Conservation (phyloP, 2,113 vertebrate genomes). For the Turnix velox region DNA sequence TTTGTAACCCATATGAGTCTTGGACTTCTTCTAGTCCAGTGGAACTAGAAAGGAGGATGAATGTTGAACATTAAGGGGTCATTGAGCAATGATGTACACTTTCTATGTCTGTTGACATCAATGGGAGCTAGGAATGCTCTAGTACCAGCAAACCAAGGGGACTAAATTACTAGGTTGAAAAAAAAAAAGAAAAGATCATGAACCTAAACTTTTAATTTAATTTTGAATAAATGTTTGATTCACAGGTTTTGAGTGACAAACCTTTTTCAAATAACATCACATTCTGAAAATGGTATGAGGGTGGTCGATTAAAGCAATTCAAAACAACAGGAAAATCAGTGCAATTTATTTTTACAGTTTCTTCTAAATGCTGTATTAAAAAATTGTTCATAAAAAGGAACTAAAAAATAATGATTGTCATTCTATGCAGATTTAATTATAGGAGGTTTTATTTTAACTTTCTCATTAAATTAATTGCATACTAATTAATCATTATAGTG, state of each 20-base stretch:
- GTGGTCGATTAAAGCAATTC: background rate
- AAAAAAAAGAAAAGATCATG: background rate
- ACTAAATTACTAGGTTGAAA: background rate
- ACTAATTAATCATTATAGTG: background rate
- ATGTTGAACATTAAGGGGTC: background rate
- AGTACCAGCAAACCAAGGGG: background rate
- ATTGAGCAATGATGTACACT: background rate
- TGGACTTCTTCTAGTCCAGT: background rate
- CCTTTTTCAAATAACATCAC: background rate
- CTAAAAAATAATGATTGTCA: background rate
- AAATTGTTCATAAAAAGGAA: background rate
- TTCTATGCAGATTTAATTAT: constrained; percentile 4
- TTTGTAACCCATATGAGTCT: background rate
- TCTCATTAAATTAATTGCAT: constrained; percentile 10
- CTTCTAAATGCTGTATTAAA: background rate
- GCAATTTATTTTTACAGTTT: background rate
- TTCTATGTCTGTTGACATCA: background rate
- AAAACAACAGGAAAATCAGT: background rate
- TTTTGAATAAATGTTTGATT: background rate
- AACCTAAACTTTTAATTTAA: too few species aligned
- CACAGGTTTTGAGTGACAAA: background rate
- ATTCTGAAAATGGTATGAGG: background rate
- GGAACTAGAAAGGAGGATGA: background rate
- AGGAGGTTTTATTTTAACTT: background rate
- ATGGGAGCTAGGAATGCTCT: background rate